phyloP scores from a whole-genome alignment of 1,140 invertebrate species.

The Pseudomyrmex sp. region DNA sequence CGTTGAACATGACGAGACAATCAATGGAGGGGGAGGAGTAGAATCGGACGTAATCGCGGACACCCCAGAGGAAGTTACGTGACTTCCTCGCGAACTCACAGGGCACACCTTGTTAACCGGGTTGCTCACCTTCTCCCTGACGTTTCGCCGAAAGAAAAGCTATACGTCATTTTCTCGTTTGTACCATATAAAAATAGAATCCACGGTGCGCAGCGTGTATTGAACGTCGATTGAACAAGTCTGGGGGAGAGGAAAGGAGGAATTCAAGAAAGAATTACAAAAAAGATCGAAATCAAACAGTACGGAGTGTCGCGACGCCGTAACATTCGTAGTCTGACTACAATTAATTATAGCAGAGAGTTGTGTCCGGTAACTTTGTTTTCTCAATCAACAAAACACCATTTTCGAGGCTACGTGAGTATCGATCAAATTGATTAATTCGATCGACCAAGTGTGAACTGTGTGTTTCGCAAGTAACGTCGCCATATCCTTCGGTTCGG shows the following conservation, averaged over 20 bases:
- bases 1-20: conserved; percentile 53
- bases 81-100: conserved; percentile 1
- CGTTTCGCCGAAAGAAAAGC: not conserved
- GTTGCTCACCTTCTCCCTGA: conserved; percentile 25
- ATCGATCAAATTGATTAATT: conserved; percentile 47
- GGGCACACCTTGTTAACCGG: conserved; percentile 34
- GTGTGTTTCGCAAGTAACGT: conserved; percentile 22
- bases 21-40: conserved; percentile 9
- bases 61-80: conserved; percentile 57
- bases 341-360: conserved; percentile 60
- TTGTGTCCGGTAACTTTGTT: conserved; percentile 4
- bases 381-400: conserved; percentile 48
- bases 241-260: not conserved
- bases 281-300: conserved; percentile 26
- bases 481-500: not conserved
- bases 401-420: conserved; percentile 53
- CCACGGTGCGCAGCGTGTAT: conserved; percentile 36
- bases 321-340: conserved; percentile 45
- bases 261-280: conserved; percentile 11
- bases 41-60: conserved; percentile 55
- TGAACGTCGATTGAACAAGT: conserved; percentile 19
- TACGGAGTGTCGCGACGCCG: conserved; percentile 11
- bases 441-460: conserved; percentile 42
- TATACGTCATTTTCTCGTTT: conserved; percentile 51
- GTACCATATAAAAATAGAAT: conserved; percentile 66